Evolutionary conservation across 2,797 vertebrate genomes (phyloP).

Genomic region (Capromys pilorides): DNA sequence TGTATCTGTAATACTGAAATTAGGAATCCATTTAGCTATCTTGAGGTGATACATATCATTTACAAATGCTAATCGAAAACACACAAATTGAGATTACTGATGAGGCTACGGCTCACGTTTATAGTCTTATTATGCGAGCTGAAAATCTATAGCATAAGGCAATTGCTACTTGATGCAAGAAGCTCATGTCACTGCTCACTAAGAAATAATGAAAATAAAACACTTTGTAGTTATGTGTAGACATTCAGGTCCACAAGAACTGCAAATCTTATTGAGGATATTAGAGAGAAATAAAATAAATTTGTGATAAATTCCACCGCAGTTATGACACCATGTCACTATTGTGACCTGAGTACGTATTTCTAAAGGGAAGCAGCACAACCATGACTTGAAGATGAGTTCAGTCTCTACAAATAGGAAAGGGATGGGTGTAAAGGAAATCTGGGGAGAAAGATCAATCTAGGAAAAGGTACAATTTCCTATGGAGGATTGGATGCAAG

Average conservation of each 20-base stretch:
- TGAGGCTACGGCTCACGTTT: not conserved
- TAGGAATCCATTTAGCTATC: not conserved
- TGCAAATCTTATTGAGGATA: not conserved
- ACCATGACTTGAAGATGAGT: not conserved
- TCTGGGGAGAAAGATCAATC: not conserved
- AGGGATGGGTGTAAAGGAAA: not conserved
- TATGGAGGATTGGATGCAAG: not conserved
- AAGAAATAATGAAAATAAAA: not conserved
- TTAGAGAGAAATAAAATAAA: constrained; percentile 5
- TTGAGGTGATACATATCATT: not conserved
- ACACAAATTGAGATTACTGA: not conserved
- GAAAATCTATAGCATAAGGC: not conserved
- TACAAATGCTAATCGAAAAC: not conserved
- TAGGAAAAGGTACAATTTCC: not conserved
- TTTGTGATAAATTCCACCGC: constrained; percentile 1
- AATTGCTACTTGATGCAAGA: not conserved
- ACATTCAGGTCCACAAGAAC: not conserved
- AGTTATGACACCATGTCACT: not conserved
- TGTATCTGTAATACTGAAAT: not conserved
- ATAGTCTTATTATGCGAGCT: not conserved
- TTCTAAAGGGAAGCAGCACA: not conserved
- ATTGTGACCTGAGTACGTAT: not conserved
- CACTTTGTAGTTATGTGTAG: not conserved
- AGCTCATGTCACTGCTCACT: not conserved
- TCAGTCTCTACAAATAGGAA: not conserved